These are phyloP conservation scores for Oedothorax gibbosus DNA, from an alignment of 1,140 invertebrate genomes.

Conservation along the genomic window DNA sequence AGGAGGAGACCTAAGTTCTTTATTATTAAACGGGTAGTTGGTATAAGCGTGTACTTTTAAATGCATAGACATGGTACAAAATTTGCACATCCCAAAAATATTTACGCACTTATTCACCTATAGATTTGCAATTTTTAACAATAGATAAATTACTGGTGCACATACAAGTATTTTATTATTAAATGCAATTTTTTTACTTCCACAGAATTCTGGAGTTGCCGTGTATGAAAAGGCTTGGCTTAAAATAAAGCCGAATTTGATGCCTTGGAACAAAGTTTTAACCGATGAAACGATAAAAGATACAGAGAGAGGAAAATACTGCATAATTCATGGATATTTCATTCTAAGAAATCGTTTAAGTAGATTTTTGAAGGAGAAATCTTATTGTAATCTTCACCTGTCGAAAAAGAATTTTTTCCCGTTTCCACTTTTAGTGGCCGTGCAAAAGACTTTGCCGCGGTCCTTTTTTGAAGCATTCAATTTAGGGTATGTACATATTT, in stretches of 20 bases:
- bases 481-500: constrained; percentile 6
- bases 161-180: too few relatives aligned
- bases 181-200: neutral
- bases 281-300: neutral
- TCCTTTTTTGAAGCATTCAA: constrained; percentile 16
- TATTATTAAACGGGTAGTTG: too few relatives aligned
- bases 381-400: constrained; percentile 20
- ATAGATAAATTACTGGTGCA: too few relatives aligned
- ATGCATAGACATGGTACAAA: too few relatives aligned
- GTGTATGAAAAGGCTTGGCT: neutral
- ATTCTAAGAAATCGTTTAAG: constrained; percentile 8
- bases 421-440: constrained; percentile 19
- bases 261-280: neutral
- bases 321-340: constrained; percentile 22
- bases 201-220: neutral
- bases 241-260: neutral
- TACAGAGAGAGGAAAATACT: constrained; percentile 7
- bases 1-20: too few relatives aligned
- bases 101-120: too few relatives aligned
- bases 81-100: too few relatives aligned
- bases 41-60: too few relatives aligned
- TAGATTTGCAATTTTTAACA: too few relatives aligned
- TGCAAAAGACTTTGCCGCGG: constrained; percentile 6
- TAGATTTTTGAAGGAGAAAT: neutral
- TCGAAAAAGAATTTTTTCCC: constrained; percentile 40